Conservation (phyloP, 2,113 vertebrate genomes). For the Lipotes vexillifer region DNA sequence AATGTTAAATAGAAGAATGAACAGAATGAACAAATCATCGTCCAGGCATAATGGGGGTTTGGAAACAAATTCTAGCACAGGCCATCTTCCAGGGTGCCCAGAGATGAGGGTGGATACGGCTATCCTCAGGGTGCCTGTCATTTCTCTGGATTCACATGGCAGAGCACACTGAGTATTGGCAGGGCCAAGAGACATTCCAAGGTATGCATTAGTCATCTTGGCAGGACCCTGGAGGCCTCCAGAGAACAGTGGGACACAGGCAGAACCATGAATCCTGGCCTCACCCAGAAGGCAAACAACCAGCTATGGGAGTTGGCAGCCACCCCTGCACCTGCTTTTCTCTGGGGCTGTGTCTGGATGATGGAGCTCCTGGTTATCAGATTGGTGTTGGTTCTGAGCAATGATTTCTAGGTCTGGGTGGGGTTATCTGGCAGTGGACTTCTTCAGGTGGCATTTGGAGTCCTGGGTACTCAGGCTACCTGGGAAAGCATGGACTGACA, state of each 20-base stretch:
- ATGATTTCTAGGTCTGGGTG: not conserved
- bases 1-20: not conserved
- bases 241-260: not conserved
- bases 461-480: not conserved
- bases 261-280: not conserved
- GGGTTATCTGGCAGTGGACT: not conserved
- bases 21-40: not conserved
- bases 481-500: not conserved
- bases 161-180: not conserved
- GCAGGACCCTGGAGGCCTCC: not conserved
- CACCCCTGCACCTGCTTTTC: not conserved
- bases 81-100: not conserved
- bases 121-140: not conserved
- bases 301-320: not conserved
- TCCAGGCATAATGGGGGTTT: not conserved
- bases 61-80: not conserved
- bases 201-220: not conserved
- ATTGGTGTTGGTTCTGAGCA: not conserved
- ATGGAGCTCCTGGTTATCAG: not conserved
- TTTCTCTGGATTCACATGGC: not conserved
- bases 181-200: not conserved
- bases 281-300: not conserved
- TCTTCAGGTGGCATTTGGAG: not conserved
- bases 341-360: not conserved
- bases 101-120: not conserved